A percentile compares a stretch with the other conserved stretches of the same genome.
Evolutionary conservation across 2,113 vertebrate genomes (phyloP).

Genomic region (Prionailurus bengalensis): DNA sequence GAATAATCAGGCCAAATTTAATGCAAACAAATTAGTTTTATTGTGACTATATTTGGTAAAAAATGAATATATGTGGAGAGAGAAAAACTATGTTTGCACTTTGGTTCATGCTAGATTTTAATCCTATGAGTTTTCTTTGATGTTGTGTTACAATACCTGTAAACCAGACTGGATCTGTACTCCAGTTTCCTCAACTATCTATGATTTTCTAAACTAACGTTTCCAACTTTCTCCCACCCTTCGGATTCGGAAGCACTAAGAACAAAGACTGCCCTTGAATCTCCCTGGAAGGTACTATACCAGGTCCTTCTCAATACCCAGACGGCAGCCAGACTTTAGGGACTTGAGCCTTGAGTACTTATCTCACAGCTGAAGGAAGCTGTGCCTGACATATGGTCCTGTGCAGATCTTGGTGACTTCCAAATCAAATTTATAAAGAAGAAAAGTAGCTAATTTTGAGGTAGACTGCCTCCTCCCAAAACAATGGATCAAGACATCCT

Average conservation of each 20-base stretch:
- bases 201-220: not conserved
- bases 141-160: not conserved
- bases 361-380: not conserved
- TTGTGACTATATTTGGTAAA: not conserved
- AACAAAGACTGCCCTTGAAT: not conserved
- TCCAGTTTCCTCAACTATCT: not conserved
- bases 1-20: not conserved
- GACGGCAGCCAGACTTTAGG: not conserved
- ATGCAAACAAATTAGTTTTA: not conserved
- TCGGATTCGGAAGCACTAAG: not conserved
- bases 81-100: not conserved
- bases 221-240: not conserved
- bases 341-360: not conserved
- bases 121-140: not conserved
- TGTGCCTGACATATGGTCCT: not conserved
- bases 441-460: not conserved
- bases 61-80: not conserved
- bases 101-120: not conserved
- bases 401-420: not conserved
- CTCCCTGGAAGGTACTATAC: not conserved
- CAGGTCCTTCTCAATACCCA: not conserved
- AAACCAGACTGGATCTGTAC: not conserved
- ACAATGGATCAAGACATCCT: not conserved
- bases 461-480: not conserved
- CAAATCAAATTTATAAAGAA: not conserved